Evolutionary conservation across 2,888 invertebrate genomes (phyloP).

Genomic region (Lamellibrachia satsuma): DNA sequence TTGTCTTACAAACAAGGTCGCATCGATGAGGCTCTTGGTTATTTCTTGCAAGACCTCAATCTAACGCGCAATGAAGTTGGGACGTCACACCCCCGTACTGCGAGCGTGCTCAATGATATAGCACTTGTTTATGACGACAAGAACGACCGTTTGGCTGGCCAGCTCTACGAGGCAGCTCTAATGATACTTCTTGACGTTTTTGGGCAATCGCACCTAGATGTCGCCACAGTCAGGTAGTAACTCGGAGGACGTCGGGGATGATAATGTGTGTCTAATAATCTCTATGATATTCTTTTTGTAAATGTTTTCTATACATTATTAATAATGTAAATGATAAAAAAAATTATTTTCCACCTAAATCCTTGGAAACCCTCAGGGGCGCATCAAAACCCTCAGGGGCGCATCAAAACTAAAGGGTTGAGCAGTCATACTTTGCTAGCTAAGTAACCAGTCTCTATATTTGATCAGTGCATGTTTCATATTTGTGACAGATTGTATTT

Average conservation of each 20-base stretch:
- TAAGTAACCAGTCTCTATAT: neutral
- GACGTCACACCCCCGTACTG: conserved; percentile 48
- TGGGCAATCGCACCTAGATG: conserved; percentile 48
- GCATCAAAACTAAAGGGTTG: no score
- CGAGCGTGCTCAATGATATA: conserved; percentile 49
- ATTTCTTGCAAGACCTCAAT: conserved; percentile 51
- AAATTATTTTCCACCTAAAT: no score
- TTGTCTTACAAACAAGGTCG: conserved; percentile 50
- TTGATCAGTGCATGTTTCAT: neutral
- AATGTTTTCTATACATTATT: neutral
- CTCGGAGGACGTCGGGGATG: neutral
- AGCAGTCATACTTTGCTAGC: neutral
- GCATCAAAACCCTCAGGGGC: no score
- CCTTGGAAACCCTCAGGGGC: no score
- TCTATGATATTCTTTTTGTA: neutral
- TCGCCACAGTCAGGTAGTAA: conserved; percentile 48
- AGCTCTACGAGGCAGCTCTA: conserved; percentile 50
- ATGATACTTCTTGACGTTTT: conserved; percentile 47
- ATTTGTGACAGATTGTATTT: neutral
- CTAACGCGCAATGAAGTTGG: conserved; percentile 52
- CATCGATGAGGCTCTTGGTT: conserved; percentile 50
- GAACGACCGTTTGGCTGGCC: conserved; percentile 44
- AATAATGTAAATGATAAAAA: no score
- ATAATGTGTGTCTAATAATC: neutral
- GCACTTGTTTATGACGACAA: conserved; percentile 53